Percentiles rank a stretch among this genome's conserved stretches.
phyloP scores from a whole-genome alignment of 1,140 invertebrate genomes.

The Caenorhabditis latens region DNA sequence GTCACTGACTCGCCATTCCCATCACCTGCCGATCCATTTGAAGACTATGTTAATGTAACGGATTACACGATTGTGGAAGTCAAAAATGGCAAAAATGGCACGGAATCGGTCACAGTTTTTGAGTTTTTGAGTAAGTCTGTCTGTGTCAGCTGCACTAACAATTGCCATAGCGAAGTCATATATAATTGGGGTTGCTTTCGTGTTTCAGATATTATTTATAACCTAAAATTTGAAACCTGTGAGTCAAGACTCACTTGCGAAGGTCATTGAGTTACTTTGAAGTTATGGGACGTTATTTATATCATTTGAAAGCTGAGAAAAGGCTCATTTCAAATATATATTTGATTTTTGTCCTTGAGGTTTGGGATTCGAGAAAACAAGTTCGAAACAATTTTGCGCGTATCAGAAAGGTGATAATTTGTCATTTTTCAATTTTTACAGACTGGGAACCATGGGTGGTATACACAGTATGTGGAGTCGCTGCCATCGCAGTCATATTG shows the following conservation, averaged over 20 bases:
- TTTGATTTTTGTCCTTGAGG: too few species aligned
- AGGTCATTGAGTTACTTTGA: too few species aligned
- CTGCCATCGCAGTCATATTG: background rate
- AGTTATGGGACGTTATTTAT: too few species aligned
- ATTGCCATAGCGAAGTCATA: too few species aligned
- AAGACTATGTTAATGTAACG: background rate
- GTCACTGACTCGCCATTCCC: background rate
- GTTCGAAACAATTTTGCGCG: too few species aligned
- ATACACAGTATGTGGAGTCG: background rate
- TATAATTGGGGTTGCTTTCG: background rate
- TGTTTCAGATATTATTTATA: background rate
- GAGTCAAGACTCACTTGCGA: too few species aligned
- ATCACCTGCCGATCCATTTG: conserved; percentile 22
- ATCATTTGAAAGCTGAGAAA: too few species aligned
- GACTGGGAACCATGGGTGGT: background rate
- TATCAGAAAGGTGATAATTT: too few species aligned
- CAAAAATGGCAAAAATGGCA: background rate
- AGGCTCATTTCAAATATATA: too few species aligned
- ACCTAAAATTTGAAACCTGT: background rate
- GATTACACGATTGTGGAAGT: background rate
- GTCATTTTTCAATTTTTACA: too few species aligned
- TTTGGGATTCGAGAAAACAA: too few species aligned
- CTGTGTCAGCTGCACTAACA: too few species aligned
- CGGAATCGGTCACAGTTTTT: background rate
- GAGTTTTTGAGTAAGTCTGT: conserved; percentile 16